phyloP scores from a whole-genome alignment of 2,113 vertebrate species.

The Syngnathus typhle region DNA sequence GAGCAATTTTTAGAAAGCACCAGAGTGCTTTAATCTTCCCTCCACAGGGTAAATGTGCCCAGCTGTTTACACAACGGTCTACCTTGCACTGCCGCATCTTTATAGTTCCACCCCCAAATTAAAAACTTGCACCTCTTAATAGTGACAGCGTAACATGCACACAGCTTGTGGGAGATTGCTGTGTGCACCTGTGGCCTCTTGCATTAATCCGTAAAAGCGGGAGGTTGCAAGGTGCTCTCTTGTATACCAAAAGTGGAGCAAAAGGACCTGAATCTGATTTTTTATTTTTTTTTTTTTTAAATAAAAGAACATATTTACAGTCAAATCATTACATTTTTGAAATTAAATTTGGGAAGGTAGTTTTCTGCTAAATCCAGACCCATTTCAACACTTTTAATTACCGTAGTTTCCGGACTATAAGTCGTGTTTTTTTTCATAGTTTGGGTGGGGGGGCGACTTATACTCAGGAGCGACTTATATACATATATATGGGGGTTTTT shows the following conservation, averaged over 20 bases:
- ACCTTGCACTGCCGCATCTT: conserved; percentile 48
- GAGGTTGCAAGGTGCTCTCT: not conserved
- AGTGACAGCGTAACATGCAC: conserved; percentile 45
- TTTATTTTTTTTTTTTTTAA: not conserved
- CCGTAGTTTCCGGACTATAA: no score
- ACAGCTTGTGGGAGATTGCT: conserved; percentile 39
- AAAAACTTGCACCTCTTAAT: conserved; percentile 67
- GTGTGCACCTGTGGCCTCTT: conserved; percentile 54
- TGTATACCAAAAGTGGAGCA: not conserved
- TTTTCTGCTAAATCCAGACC: no score
- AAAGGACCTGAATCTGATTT: not conserved
- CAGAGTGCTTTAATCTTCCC: conserved; percentile 61
- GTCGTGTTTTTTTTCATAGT: no score
- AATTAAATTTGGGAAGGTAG: not conserved
- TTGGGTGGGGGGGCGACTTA: no score
- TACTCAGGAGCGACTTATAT: no score
- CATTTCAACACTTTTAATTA: not conserved
- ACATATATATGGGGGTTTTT: no score
- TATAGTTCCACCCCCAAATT: conserved; percentile 52
- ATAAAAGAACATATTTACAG: not conserved
- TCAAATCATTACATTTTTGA: not conserved
- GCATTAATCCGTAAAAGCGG: conserved; percentile 11
- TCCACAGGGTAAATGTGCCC: conserved; percentile 58
- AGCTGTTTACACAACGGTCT: conserved; percentile 60
- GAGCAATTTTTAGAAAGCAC: conserved; percentile 48